Evolutionary conservation across 2,113 vertebrate genomes (phyloP).

Genomic region (Vanacampus margaritifer): DNA sequence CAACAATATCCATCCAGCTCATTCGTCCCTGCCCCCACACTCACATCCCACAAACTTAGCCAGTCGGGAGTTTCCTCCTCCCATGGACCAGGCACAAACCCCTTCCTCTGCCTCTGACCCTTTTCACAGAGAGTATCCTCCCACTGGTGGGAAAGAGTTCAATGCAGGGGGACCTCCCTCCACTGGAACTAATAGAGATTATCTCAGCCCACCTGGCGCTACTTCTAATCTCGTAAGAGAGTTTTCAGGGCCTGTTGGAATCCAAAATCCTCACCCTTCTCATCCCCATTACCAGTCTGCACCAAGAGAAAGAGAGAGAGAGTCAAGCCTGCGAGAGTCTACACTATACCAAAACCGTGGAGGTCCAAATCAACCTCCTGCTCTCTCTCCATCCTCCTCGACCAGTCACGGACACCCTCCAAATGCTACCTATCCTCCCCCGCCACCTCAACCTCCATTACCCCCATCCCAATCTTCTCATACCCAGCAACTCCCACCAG

Average conservation of each 20-base stretch:
- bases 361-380: slow-evolving; percentile 64
- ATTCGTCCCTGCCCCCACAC: slow-evolving; percentile 55
- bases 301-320: slow-evolving; percentile 70
- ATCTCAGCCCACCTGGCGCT: slow-evolving; percentile 69
- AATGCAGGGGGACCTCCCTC: slow-evolving; percentile 54
- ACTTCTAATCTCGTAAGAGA: slow-evolving; percentile 69
- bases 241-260: slow-evolving; percentile 64
- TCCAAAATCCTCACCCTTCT: slow-evolving; percentile 56
- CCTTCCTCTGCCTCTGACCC: slow-evolving; percentile 68
- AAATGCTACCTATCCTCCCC: slow-evolving; percentile 59
- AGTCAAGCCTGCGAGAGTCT: slow-evolving; percentile 61
- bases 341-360: slow-evolving; percentile 69
- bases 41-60: slow-evolving; percentile 60
- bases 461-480: slow-evolving; percentile 57
- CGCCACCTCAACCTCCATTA: slow-evolving; percentile 52
- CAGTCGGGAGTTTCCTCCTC: slow-evolving; percentile 68
- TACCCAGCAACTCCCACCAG: slow-evolving; percentile 61
- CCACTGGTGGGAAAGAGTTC: slow-evolving; percentile 66
- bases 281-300: slow-evolving; percentile 66
- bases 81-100: slow-evolving; percentile 66
- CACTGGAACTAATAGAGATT: slow-evolving; percentile 66
- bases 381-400: slow-evolving; percentile 71
- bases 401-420: slow-evolving; percentile 60
- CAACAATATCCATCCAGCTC: slow-evolving; percentile 61
- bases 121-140: slow-evolving; percentile 74